Evolutionary conservation across 1,140 invertebrate species (phyloP), one percentile per base, ranked within the genome.

Genomic region (Magallana angulata): DNA sequence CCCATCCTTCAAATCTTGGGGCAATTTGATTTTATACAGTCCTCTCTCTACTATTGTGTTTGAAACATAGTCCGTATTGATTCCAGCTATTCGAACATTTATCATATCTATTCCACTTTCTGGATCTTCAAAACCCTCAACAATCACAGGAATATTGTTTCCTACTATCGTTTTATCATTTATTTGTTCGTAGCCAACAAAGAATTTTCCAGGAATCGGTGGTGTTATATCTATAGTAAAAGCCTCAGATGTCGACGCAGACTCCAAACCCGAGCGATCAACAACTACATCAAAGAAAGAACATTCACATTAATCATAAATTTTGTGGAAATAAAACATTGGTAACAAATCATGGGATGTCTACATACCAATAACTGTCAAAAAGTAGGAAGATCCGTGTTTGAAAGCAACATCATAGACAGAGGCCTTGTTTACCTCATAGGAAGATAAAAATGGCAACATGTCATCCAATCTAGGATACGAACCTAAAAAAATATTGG

Each of bases 21-120:
- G 11, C n/a, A 71, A 11, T 71, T 24, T 71, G 24, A 71, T 71
- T 11, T 71, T 11, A 24, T 11, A 71, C 6, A 30, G 24, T 30
- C 68, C 68, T 11, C 36, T 24, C 4, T 71, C 18, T 71, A 71
- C 68, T 1, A 71, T 71, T 1, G 36, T 30, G 36, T 30, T 36
- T 71, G 68, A 71, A 2, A 24, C 12, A 24, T 71, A 71, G 12
- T 71, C 36, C 14, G 7, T 12, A 8, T 30, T 71, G 7, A 11
- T 11, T 71, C 68, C 68, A 24, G 30, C 24, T 30, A 71, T 24
- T 6, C 7, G 68, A 6, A 71, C 36, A 8, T 7, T 71, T 1
- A 71, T 24, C 36, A 11, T 18, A 71, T 71, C 68, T 30, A 71
- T 71, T 71, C 68, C 68, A 71, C 68, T 71, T 71, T 71, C 68